These are phyloP conservation scores for Peromyscus attwateri DNA, from an alignment of 2,797 vertebrate species.

Conservation along the genomic window DNA sequence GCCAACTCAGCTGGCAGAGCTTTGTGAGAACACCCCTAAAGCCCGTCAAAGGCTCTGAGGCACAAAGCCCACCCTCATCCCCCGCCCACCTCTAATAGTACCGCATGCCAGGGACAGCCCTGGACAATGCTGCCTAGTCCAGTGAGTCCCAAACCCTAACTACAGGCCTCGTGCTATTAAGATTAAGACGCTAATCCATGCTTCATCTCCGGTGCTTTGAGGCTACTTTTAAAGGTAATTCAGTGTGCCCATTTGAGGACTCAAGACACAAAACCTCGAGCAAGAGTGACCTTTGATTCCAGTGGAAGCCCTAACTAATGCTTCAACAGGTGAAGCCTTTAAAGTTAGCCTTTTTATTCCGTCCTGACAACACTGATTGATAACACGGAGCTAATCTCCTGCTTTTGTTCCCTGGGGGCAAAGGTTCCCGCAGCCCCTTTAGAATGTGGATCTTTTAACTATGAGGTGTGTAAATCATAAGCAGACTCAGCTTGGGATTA, in stretches of 20 bases:
- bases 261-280: slow-evolving; percentile 35
- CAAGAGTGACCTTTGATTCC: slow-evolving; percentile 73
- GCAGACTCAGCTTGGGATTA: slow-evolving; percentile 55
- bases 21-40: neutral
- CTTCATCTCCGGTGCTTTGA: slow-evolving; percentile 75
- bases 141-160: neutral
- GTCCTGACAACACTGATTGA: slow-evolving; percentile 41
- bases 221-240: slow-evolving; percentile 67
- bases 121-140: neutral
- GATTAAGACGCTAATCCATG: slow-evolving; percentile 67
- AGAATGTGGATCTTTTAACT: slow-evolving; percentile 65
- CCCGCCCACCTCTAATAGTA: neutral
- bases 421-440: slow-evolving; percentile 61
- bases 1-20: neutral
- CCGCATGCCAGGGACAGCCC: neutral
- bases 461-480: slow-evolving; percentile 37
- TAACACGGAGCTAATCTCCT: slow-evolving; percentile 58
- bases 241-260: slow-evolving; percentile 25
- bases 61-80: neutral
- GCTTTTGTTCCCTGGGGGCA: slow-evolving; percentile 72
- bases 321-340: slow-evolving; percentile 62
- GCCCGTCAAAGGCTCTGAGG: neutral
- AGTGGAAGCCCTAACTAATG: neutral
- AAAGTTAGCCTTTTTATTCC: slow-evolving; percentile 45
- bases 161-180: slow-evolving; percentile 28